Evolutionary conservation across 1,140 invertebrate species (phyloP), one percentile per base, ranked within the genome.

Genomic region (Gryllus bimaculatus): DNA sequence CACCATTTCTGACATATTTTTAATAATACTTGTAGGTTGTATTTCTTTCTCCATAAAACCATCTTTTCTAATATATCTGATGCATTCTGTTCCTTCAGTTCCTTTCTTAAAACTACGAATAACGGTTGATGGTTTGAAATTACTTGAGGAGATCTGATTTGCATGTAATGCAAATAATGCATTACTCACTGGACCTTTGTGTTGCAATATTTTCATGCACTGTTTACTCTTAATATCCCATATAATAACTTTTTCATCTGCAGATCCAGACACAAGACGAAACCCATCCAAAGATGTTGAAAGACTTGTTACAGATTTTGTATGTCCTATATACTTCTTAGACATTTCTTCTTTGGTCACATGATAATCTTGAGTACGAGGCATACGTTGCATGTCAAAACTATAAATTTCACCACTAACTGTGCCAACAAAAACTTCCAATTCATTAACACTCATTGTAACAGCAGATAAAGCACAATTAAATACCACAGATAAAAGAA

Each of bases 161-260:
- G 86, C 87, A 6, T 86, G 84, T 15, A 88, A 84, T 0, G 86
- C 84, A 79, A 94, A 89, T 75, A 90, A 88, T 1, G 90, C 88
- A 85, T 95, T 94, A 8, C 90, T 93, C 0, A 96, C 87, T 8
- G 89, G 83, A 21, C 92, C 93, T 85, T 93, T 94, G 81, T 93
- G 92, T 26, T 86, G 85, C 47, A 96, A 87, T 13, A 88, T 91
- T 81, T 90, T 89, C 13, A 93, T 85, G 77, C 92, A 90, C 82
- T 95, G 93, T 74, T 88, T 85, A 83, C 93, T 95, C 48, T 83
- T 83, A 54, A 95, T 90, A 82, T 96, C 91, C 95, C 95, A 97
- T 39, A 96, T 82, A 81, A 92, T 90, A 2, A 96, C 90, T 79
- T 87, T 89, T 47, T 89, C 88, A 87, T 95, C 94, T 80, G 89